phyloP scores from a whole-genome alignment of 2,797 vertebrate genomes.

The Gobionotothen gibberifrons region DNA sequence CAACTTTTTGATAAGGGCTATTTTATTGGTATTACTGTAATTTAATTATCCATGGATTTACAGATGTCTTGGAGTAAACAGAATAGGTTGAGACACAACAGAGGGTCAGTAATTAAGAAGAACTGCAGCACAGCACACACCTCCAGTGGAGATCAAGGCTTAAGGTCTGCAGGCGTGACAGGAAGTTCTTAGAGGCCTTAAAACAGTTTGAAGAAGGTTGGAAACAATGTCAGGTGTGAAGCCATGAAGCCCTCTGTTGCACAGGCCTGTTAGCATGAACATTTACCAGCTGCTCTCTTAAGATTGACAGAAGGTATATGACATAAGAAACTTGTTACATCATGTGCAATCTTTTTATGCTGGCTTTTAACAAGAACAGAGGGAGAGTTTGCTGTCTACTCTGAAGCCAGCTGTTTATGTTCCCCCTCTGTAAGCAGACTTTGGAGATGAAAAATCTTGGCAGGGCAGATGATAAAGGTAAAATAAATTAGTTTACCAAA shows the following conservation, averaged over 20 bases:
- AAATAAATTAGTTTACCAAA: background rate
- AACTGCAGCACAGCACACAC: background rate
- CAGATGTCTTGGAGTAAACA: no score
- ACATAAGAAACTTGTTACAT: conserved; percentile 38
- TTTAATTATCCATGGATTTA: no score
- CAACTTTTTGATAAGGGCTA: no score
- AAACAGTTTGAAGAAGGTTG: background rate
- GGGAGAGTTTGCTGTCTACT: conserved; percentile 20
- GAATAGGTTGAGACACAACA: no score
- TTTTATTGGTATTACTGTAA: no score
- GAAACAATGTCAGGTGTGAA: conserved; percentile 9
- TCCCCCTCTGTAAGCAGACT: conserved; percentile 28
- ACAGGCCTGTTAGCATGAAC: conserved; percentile 18
- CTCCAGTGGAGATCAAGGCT: background rate
- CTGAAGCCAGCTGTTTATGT: conserved; percentile 3
- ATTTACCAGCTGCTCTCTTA: conserved; percentile 49
- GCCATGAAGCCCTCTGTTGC: conserved; percentile 27
- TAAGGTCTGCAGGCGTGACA: background rate
- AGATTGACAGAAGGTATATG: conserved; percentile 38
- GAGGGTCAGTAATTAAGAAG: no score
- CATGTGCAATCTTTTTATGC: conserved; percentile 8
- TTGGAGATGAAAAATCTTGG: conserved; percentile 14
- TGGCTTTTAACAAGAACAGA: conserved; percentile 23
- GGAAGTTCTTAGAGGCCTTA: background rate
- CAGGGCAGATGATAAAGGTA: background rate